Conservation (phyloP, 2,888 invertebrate species). For the Exephanes ischioxanthus region DNA sequence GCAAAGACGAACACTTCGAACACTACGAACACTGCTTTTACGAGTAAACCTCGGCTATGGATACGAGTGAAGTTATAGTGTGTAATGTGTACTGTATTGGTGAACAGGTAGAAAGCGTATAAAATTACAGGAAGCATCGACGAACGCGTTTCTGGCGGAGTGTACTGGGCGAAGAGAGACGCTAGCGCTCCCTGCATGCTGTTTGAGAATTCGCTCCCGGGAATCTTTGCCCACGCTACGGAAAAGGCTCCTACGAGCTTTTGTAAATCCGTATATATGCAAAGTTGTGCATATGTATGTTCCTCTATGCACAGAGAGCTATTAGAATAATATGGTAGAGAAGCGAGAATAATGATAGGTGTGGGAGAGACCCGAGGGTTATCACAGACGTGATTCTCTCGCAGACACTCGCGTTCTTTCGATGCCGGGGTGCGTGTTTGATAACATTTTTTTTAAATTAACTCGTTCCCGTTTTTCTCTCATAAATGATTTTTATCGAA, state of each 20-base stretch:
- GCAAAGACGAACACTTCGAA: neutral
- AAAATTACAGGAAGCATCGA: slow-evolving; percentile 77
- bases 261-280: slow-evolving; percentile 6
- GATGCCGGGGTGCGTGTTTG: neutral
- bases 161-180: neutral
- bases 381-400: slow-evolving; percentile 6
- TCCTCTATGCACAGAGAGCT: neutral
- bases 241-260: slow-evolving; percentile 1
- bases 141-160: slow-evolving; percentile 33
- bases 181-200: slow-evolving; percentile 9
- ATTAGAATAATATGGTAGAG: slow-evolving; percentile 40
- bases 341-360: slow-evolving; percentile 25
- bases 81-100: slow-evolving; percentile 35
- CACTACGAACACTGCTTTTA: slow-evolving; percentile 19
- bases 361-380: slow-evolving; percentile 32
- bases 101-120: slow-evolving; percentile 79
- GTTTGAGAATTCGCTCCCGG: slow-evolving; percentile 20
- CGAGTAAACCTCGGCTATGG: neutral
- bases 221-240: slow-evolving; percentile 12
- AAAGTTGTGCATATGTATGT: neutral
- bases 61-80: neutral
- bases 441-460: neutral
- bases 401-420: neutral
- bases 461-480: neutral
- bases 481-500: neutral